Evolutionary conservation across 2,888 invertebrate genomes (phyloP).

Genomic region (Scaptomyza caliginosa): DNA sequence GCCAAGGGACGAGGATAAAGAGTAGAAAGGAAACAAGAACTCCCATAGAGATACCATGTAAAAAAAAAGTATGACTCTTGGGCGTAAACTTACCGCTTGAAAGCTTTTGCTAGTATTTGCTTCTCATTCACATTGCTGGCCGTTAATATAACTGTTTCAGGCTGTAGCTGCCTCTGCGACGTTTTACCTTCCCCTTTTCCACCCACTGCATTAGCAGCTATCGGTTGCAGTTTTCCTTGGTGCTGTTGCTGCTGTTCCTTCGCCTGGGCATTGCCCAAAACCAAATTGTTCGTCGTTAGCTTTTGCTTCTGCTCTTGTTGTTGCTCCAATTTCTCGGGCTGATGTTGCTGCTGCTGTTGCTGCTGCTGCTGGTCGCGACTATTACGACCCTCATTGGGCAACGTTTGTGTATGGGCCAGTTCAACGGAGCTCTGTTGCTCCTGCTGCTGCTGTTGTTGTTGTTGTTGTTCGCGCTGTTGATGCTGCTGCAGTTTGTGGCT

Average conservation of each 20-base stretch:
- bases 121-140: conserved; percentile 84
- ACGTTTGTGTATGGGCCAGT: conserved; percentile 23
- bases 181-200: conserved; percentile 38
- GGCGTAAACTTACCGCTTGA: conserved; percentile 84
- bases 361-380: conserved; percentile 42
- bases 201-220: conserved; percentile 49
- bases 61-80: not conserved
- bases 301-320: conserved; percentile 27
- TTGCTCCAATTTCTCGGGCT: conserved; percentile 53
- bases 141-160: conserved; percentile 85
- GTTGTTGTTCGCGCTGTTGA: conserved; percentile 46
- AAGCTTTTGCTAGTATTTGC: conserved; percentile 84
- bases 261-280: conserved; percentile 38
- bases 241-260: conserved; percentile 10
- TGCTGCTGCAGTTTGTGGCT: conserved; percentile 79
- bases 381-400: conserved; percentile 50
- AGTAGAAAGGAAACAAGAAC: not conserved
- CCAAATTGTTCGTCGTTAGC: conserved; percentile 54
- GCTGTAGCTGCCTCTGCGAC: conserved; percentile 77
- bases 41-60: conserved; percentile 8
- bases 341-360: conserved; percentile 23
- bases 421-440: conserved; percentile 39
- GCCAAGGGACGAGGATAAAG: not conserved
- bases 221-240: conserved; percentile 52
- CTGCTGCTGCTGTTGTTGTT: conserved; percentile 42